These are phyloP conservation scores for Colletes latitarsis DNA, from an alignment of 1,140 invertebrate genomes.

Conservation along the genomic window DNA sequence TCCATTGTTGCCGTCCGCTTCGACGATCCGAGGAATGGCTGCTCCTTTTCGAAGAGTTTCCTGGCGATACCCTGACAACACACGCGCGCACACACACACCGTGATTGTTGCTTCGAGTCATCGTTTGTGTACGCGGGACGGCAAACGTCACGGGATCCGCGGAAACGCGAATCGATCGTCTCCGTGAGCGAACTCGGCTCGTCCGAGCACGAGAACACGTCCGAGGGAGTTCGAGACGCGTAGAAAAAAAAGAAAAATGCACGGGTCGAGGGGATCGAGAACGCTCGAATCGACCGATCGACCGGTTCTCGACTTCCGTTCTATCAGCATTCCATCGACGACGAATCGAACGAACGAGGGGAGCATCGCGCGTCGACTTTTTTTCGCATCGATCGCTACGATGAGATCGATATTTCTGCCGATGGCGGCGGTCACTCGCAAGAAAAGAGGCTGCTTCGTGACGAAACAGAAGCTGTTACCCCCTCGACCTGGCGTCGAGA, in stretches of 20 bases:
- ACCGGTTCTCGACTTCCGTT: slow-evolving; percentile 5
- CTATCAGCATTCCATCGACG: neutral
- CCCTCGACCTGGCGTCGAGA: too few species aligned
- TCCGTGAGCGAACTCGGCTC: too few species aligned
- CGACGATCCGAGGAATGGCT: slow-evolving; percentile 74
- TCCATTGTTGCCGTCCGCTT: slow-evolving; percentile 77
- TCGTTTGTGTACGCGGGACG: too few species aligned
- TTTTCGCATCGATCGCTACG: neutral
- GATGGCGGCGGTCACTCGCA: neutral
- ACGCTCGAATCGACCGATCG: slow-evolving; percentile 1
- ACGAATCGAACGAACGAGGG: neutral
- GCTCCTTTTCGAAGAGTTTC: slow-evolving; percentile 84
- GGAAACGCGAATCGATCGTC: too few species aligned
- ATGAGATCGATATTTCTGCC: neutral
- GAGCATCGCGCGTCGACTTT: neutral
- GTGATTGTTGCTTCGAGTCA: too few species aligned
- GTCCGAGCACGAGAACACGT: neutral
- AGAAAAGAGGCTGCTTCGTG: too few species aligned
- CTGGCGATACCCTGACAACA: slow-evolving; percentile 85
- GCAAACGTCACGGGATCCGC: too few species aligned
- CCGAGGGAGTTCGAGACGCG: neutral
- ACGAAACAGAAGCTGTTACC: too few species aligned
- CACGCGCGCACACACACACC: neutral
- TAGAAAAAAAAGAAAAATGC: neutral
- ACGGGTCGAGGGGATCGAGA: neutral